These are phyloP conservation scores for Pentamera pediparva DNA, from an alignment of 53 echinoderm and acorn worm genomes.

Conservation along the genomic window DNA sequence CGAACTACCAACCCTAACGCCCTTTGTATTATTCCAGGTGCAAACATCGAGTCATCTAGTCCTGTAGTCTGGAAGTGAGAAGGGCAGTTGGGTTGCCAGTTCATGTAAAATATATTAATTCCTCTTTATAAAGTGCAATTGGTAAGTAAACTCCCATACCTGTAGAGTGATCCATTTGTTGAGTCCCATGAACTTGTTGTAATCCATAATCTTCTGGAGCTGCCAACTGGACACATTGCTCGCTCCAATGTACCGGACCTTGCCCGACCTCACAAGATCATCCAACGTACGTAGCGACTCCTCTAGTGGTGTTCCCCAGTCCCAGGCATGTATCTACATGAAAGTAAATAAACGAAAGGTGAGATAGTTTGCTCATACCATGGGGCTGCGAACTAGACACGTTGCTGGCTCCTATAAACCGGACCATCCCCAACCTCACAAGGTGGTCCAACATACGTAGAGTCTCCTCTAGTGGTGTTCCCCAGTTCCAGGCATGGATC, in stretches of 20 bases:
- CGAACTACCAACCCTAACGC: too few relatives aligned
- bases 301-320: conserved; percentile 50
- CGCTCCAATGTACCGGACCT: conserved; percentile 63
- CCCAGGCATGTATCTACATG: conserved; percentile 57
- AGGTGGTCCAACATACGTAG: conserved; percentile 62
- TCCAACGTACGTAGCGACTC: conserved; percentile 62
- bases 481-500: conserved; percentile 67
- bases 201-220: conserved; percentile 67
- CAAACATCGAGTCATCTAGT: too few relatives aligned
- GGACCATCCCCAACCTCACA: conserved; percentile 57
- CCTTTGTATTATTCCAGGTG: too few relatives aligned
- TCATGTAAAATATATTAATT: too few relatives aligned
- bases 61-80: too few relatives aligned
- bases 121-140: too few relatives aligned
- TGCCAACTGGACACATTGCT: conserved; percentile 72
- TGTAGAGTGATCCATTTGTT: conserved; percentile 54
- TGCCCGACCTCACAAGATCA: conserved; percentile 62
- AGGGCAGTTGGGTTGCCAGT: too few relatives aligned
- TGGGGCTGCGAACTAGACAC: conserved; percentile 65
- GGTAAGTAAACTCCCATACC: conserved; percentile 29
- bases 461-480: conserved; percentile 55
- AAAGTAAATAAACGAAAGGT: too few relatives aligned
- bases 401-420: conserved; percentile 70
- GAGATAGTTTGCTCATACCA: too few relatives aligned
- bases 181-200: conserved; percentile 50